Base-by-base conservation (phyloP, 1,140 invertebrate species). In the Thaumetopoea pityocampa region DNA sequence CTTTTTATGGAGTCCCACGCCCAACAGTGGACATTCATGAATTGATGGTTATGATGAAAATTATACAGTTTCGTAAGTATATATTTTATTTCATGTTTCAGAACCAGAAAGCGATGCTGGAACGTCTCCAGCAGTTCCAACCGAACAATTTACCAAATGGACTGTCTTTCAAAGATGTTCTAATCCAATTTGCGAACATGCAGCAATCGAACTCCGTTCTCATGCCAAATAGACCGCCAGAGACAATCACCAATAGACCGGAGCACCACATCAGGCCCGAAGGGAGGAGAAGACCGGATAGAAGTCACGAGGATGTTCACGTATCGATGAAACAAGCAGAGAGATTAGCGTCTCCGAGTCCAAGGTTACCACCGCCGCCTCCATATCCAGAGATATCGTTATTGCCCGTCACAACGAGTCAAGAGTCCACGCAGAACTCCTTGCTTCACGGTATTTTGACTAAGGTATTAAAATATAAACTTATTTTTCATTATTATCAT, bases 311-410 rank as follows among this genome's bases (percentile, higher is more conserved):
- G 16, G 74, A 82, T 4, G 9, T 53, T 0, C 68, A 68, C 14
- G 50, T 60, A 6, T 35, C 57, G 1, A 34, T 43, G 7, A 78
- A 72, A 32, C 70, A 68, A 11, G 51, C 46, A 1, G 74, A 79
- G 19, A 57, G 78, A 7, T 29, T 72, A 8, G 65, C 78, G 0
- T 61, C 72, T 1, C 56, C 78, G 2, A 78, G 68, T 34, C 74
- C 77, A 0, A 52, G 79, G n/a, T 45, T 85, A 4, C 83, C 78
- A 2, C 85, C 89, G 7, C 89, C 90, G 1, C 89, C 91, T 19
- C 91, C 91, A 28, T 93, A 92, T 79, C 92, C 92, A 0, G 92
- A 93, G 67, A 92, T 93, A 14, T 93, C 92, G 1, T 79, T 93
- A 5, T 89, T 93, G 66, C 92, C 92, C 1, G 92, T 93, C 34